Base-by-base conservation (phyloP, 2,888 invertebrate species). In the Exephanes ischioxanthus region DNA sequence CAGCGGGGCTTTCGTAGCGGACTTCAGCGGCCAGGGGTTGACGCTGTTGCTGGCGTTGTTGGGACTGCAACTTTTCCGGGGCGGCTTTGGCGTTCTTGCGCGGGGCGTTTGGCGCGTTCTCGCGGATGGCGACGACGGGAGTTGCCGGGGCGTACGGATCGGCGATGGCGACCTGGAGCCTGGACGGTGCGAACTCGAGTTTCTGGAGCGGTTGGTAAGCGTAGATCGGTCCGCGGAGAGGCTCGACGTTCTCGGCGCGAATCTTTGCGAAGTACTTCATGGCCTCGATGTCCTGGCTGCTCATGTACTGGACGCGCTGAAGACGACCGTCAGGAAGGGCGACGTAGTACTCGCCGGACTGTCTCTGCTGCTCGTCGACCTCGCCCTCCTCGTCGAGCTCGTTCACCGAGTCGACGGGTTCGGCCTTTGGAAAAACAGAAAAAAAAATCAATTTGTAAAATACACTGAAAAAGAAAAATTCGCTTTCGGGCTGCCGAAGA, bases 251-350 rank as follows among this genome's bases (percentile, higher is more conserved):
- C 89, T 94, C 95, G 91, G 96, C 96, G 72, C 95, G 96, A 83
- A 96, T 94, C 88, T 95, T 95, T 11, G 96, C 96, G 55, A 95
- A 95, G 90, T 96, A 96, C 26, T 95, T 96, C 96, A 96, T 96
- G 78, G 96, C 96, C 51, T 92, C 93, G 61, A 92, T 86, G 89
- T 95, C 94, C 87, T 95, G 94, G n/a, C 93, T 92, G 90, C 96
- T 96, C 83, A 95, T 94, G 93, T 96, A 96, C 88, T 95, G 95
- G 16, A 96, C 95, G 81, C 95, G 95, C 89, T 96, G 96, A 2
- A 96, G 94, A 87, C 96, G 95, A 3, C 96, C 95, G 84, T 94
- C 95, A 2, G 96, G 96, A 85, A 96, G 94, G 55, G 96, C 95
- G 7, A 96, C 95, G 92, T 96, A 96, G 92, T 96, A 96, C 41